These are phyloP conservation scores for Halictus ligatus DNA, from an alignment of 2,888 invertebrate genomes.

Conservation along the genomic window DNA sequence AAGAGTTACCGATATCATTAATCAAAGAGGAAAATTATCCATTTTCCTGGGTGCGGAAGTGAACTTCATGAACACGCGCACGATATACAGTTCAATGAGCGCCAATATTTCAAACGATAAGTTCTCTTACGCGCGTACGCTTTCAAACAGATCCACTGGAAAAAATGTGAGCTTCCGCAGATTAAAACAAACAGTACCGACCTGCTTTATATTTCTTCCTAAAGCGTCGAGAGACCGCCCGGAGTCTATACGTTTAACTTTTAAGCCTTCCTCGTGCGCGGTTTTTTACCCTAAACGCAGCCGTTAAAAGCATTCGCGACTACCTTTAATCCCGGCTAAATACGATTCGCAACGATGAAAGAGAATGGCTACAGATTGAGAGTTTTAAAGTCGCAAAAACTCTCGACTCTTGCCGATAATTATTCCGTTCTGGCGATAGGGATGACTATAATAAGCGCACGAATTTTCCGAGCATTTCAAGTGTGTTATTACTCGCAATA, in stretches of 20 bases:
- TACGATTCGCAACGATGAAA: not conserved
- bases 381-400: not conserved
- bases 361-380: constrained; percentile 16
- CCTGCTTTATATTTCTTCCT: not conserved
- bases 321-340: constrained; percentile 20
- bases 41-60: not conserved
- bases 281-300: constrained; percentile 10
- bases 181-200: constrained; percentile 38
- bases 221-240: not conserved
- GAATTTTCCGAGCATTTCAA: not conserved
- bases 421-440: not conserved
- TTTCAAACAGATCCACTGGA: constrained; percentile 14
- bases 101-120: constrained; percentile 31
- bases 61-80: not conserved
- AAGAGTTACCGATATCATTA: constrained; percentile 6
- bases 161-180: constrained; percentile 20
- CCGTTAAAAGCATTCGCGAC: constrained; percentile 29
- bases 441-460: not conserved
- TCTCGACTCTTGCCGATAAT: not conserved
- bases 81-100: constrained; percentile 9
- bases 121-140: not conserved
- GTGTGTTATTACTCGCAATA: not conserved
- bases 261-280: not conserved
- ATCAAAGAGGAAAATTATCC: constrained; percentile 4
- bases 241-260: constrained; percentile 21